Evolutionary conservation across 2,888 invertebrate genomes (phyloP), one percentile per base, ranked within the genome.

Genomic region (Plemyria rubiginata): DNA sequence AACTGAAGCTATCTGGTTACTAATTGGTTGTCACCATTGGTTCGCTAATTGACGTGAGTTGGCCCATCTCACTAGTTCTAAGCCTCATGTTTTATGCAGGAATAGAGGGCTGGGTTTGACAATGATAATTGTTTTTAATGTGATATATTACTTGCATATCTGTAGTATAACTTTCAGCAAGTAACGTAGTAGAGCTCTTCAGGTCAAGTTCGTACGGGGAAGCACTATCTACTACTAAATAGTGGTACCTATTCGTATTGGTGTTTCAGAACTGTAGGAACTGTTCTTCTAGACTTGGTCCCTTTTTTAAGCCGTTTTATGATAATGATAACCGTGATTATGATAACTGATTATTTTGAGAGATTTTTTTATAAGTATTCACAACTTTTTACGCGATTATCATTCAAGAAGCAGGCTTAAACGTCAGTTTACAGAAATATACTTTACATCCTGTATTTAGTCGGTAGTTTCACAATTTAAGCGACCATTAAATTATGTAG

Each of bases 41-140:
- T 32, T 49, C 32, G 9, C 53, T 65, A 65, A 65, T 65, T 65
- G 65, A 58, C 65, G 22, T 58, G 60, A 65, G 54, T 59, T 57
- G 46, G 29, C 60, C 56, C 60, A 46, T 60, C 60, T 56, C 64
- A 55, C 11, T 50, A 43, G 53, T 32, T 64, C 50, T 54, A 58
- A 62, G 29, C 53, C 51, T 58, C 53, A 65, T 65, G 40, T 29
- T 48, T 56, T 60, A 64, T 64, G 59, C 56, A 64, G 48, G 15
- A 9, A 1, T 11, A 9, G 50, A 50, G 50, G 50, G 43, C 53
- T 36, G 16, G 54, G 58, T 43, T 58, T 51, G 46, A 59, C 59
- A 52, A 59, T 55, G 46, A 15, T 55, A 63, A 63, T 52, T 54
- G 48, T 48, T 54, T 54, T 52, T 16, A 50, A 16, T 58, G 52